These are phyloP conservation scores for Malacosoma neustria DNA, from an alignment of 2,888 invertebrate genomes.

Conservation along the genomic window DNA sequence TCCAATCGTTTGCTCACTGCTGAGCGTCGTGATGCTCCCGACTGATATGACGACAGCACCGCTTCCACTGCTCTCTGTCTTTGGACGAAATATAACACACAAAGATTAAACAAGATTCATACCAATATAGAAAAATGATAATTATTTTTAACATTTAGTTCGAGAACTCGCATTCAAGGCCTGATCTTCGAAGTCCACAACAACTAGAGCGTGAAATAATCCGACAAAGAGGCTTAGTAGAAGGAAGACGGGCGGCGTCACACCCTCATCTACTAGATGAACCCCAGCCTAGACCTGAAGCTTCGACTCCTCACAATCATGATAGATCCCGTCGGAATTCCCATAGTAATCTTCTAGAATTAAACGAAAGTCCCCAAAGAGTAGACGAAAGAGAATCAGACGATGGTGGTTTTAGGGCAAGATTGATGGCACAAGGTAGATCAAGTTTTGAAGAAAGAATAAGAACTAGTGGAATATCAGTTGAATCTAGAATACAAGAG, in stretches of 20 bases:
- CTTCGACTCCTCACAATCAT: slow-evolving; percentile 48
- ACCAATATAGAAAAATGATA: not conserved
- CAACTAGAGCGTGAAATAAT: slow-evolving; percentile 77
- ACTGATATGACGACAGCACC: no score
- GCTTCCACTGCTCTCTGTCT: no score
- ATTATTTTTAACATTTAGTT: slow-evolving; percentile 38
- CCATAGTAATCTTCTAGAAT: slow-evolving; percentile 75
- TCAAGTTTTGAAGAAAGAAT: slow-evolving; percentile 60
- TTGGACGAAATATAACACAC: no score
- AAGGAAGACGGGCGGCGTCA: slow-evolving; percentile 76
- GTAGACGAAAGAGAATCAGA: slow-evolving; percentile 73
- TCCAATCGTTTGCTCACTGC: no score
- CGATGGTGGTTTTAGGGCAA: slow-evolving; percentile 76
- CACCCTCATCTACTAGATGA: slow-evolving; percentile 79
- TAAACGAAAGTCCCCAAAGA: slow-evolving; percentile 38
- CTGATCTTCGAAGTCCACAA: slow-evolving; percentile 76
- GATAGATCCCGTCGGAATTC: slow-evolving; percentile 71
- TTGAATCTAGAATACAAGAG: slow-evolving; percentile 50
- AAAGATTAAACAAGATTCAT: no score
- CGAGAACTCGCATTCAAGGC: slow-evolving; percentile 57
- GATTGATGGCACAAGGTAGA: slow-evolving; percentile 51
- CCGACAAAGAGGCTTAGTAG: slow-evolving; percentile 70
- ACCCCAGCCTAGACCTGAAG: slow-evolving; percentile 49
- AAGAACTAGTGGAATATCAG: slow-evolving; percentile 57
- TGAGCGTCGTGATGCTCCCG: no score